Conservation (phyloP, 2,888 invertebrate genomes). For the Brachyopa scutellaris region DNA sequence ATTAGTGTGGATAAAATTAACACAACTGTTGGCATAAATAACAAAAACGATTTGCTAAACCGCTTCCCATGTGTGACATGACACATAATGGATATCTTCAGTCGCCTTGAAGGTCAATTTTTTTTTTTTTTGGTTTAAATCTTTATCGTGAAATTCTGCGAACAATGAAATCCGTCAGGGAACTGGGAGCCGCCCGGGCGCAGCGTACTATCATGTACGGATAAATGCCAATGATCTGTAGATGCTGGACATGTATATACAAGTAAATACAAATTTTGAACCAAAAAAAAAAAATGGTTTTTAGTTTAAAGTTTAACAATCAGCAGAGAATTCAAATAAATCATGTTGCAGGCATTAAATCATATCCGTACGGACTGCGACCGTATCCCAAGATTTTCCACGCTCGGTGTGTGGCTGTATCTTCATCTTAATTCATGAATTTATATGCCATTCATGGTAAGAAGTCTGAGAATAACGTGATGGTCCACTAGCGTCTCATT, state of each 20-base stretch:
- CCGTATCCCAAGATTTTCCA: constrained; percentile 48
- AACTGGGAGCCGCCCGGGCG: not conserved
- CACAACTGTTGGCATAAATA: constrained; percentile 57
- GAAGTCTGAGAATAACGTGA: constrained; percentile 41
- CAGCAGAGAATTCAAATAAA: constrained; percentile 60
- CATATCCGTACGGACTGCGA: constrained; percentile 34
- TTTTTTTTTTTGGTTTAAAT: not conserved
- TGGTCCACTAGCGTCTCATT: constrained; percentile 45
- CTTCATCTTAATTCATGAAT: constrained; percentile 71
- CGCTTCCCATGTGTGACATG: constrained; percentile 49
- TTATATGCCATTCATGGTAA: constrained; percentile 69
- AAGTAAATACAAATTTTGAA: constrained; percentile 28
- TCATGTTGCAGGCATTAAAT: constrained; percentile 69
- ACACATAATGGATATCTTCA: constrained; percentile 47
- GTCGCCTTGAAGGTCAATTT: constrained; percentile 48
- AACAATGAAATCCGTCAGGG: constrained; percentile 20
- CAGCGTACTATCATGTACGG: not conserved
- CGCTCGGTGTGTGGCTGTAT: constrained; percentile 75
- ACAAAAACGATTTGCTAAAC: constrained; percentile 60
- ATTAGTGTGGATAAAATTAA: constrained; percentile 60
- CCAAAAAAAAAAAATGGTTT: constrained; percentile 52
- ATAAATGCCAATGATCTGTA: constrained; percentile 19
- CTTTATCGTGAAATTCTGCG: constrained; percentile 7
- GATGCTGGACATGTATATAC: not conserved
- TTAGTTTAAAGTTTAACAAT: constrained; percentile 43